Conservation (phyloP, 2,113 vertebrate species). For the Capreolus pygargus region DNA sequence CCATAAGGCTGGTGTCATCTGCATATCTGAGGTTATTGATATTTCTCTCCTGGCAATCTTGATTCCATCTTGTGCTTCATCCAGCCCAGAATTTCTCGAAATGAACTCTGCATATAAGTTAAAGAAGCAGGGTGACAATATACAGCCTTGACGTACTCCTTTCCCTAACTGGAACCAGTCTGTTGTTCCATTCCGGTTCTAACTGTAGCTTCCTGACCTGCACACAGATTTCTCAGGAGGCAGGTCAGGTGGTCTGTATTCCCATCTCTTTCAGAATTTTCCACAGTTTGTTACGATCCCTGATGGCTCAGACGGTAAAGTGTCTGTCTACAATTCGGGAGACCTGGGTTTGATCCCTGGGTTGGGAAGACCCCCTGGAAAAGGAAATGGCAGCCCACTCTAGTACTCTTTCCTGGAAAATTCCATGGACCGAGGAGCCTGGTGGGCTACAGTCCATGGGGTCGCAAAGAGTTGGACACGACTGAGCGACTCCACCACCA, state of each 20-base stretch:
- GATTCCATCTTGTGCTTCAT: neutral
- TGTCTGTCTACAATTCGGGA: too few species aligned
- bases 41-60: neutral
- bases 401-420: too few species aligned
- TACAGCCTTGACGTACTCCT: neutral
- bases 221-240: neutral
- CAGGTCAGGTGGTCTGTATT: neutral
- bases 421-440: too few species aligned
- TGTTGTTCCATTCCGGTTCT: neutral
- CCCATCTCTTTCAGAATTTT: neutral
- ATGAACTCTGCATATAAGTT: neutral
- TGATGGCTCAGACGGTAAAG: too few species aligned
- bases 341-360: too few species aligned
- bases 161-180: neutral
- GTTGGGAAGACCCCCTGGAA: too few species aligned
- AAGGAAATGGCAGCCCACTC: too few species aligned
- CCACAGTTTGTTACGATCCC: neutral
- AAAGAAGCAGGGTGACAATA: neutral
- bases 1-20: neutral
- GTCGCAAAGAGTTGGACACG: too few species aligned
- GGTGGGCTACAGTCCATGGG: too few species aligned
- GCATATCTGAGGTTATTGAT: neutral
- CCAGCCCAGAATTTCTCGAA: neutral
- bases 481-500: too few species aligned
- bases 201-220: neutral